These are phyloP conservation scores for Gisinianus flammeolus DNA, from an alignment of 2,888 invertebrate genomes.

Conservation along the genomic window DNA sequence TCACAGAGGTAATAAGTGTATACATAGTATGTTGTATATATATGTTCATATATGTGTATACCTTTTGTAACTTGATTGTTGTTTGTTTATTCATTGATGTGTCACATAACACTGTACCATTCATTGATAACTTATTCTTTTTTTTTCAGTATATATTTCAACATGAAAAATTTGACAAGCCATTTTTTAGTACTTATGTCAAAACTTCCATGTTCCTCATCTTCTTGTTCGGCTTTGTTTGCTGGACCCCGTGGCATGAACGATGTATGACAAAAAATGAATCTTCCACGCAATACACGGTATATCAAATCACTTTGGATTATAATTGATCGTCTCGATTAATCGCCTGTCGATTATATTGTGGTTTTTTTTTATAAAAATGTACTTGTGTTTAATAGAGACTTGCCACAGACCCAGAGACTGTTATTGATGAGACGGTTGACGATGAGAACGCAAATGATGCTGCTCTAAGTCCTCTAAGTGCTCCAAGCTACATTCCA, in stretches of 20 bases:
- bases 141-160: conserved; percentile 80
- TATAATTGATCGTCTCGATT: too few species aligned
- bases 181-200: conserved; percentile 94
- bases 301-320: conserved; percentile 62
- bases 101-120: background rate
- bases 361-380: too few species aligned
- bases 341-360: too few species aligned
- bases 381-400: conserved; percentile 40
- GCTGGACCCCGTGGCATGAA: conserved; percentile 89
- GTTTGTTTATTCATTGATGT: background rate
- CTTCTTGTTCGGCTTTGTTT: conserved; percentile 85
- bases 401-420: conserved; percentile 45
- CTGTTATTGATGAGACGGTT: conserved; percentile 45
- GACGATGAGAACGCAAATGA: conserved; percentile 54
- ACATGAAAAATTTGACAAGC: conserved; percentile 86
- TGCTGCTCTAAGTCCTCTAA: conserved; percentile 66
- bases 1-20: conserved; percentile 93
- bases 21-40: too few species aligned
- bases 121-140: conserved; percentile 50
- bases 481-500: conserved; percentile 90
- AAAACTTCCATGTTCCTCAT: conserved; percentile 93
- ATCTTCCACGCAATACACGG: conserved; percentile 76
- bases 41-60: background rate
- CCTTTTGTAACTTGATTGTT: too few species aligned
- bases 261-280: conserved; percentile 72